These are phyloP conservation scores for Sinella curviseta DNA, from an alignment of 1,140 invertebrate species.

Conservation along the genomic window DNA sequence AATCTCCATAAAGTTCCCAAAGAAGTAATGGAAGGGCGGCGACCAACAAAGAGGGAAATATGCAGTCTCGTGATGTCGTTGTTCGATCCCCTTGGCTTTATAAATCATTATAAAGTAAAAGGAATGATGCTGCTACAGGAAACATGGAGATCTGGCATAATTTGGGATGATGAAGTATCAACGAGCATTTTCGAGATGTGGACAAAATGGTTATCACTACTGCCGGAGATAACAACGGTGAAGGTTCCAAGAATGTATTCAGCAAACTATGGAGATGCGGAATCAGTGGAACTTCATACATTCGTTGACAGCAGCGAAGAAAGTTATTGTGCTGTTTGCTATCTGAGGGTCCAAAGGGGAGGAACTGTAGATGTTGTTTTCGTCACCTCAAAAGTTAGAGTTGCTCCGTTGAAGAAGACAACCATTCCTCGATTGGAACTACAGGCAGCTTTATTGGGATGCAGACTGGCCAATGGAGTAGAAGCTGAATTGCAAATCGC, in stretches of 20 bases:
- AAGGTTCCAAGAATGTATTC: slow-evolving; percentile 37
- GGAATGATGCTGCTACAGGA: background rate
- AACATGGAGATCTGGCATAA: background rate
- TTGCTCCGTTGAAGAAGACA: slow-evolving; percentile 51
- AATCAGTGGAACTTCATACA: slow-evolving; percentile 34
- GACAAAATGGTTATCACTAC: slow-evolving; percentile 18
- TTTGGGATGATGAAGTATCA: slow-evolving; percentile 12
- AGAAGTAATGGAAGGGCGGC: background rate
- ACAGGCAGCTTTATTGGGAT: slow-evolving; percentile 53
- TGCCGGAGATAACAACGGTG: background rate
- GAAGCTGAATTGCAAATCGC: background rate
- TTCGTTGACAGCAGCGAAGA: slow-evolving; percentile 34
- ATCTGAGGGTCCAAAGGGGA: slow-evolving; percentile 4
- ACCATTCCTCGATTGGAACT: slow-evolving; percentile 55
- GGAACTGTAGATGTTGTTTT: slow-evolving; percentile 39
- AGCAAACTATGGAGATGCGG: background rate
- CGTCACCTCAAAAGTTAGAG: slow-evolving; percentile 51
- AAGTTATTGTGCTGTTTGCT: slow-evolving; percentile 29
- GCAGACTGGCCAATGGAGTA: slow-evolving; percentile 27
- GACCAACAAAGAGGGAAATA: slow-evolving; percentile 20
- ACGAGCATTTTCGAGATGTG: background rate
- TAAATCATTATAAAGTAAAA: background rate
- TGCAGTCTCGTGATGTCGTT: background rate
- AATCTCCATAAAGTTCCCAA: background rate
- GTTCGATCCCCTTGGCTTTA: slow-evolving; percentile 8